These are phyloP conservation scores for Diuraphis noxia DNA, from an alignment of 1,140 invertebrate genomes.

Conservation along the genomic window DNA sequence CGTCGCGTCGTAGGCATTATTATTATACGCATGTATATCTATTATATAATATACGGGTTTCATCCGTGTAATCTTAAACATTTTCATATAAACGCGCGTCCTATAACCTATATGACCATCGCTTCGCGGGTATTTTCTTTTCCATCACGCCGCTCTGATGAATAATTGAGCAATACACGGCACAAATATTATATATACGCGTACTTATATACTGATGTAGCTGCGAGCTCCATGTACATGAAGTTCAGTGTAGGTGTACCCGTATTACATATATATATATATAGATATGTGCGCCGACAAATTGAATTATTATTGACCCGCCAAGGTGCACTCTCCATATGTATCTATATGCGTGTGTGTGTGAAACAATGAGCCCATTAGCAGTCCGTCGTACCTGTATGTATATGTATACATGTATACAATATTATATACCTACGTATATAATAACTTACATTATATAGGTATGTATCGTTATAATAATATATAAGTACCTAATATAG, in stretches of 20 bases:
- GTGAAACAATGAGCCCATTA: constrained; percentile 48
- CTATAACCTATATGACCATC: not conserved
- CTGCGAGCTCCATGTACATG: not conserved
- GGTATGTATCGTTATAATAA: not conserved
- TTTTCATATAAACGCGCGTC: not conserved
- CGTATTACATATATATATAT: not conserved
- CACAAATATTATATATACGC: not conserved
- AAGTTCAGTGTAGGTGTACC: not conserved
- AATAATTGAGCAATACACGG: constrained; percentile 23
- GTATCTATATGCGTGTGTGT: not conserved
- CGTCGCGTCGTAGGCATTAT: not conserved
- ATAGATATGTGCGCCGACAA: not conserved
- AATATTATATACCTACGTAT: not conserved
- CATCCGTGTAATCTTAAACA: not conserved
- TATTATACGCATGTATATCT: not conserved
- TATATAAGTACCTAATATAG: not conserved
- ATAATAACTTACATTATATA: not conserved
- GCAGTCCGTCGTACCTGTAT: not conserved
- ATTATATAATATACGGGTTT: not conserved
- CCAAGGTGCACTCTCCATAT: not conserved
- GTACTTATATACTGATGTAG: not conserved
- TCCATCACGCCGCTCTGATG: not conserved
- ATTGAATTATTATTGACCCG: constrained; percentile 44
- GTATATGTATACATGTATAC: not conserved
- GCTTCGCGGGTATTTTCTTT: not conserved